Base-by-base conservation (phyloP, 2,888 invertebrate genomes). In the Rugalucina vietnamica region DNA sequence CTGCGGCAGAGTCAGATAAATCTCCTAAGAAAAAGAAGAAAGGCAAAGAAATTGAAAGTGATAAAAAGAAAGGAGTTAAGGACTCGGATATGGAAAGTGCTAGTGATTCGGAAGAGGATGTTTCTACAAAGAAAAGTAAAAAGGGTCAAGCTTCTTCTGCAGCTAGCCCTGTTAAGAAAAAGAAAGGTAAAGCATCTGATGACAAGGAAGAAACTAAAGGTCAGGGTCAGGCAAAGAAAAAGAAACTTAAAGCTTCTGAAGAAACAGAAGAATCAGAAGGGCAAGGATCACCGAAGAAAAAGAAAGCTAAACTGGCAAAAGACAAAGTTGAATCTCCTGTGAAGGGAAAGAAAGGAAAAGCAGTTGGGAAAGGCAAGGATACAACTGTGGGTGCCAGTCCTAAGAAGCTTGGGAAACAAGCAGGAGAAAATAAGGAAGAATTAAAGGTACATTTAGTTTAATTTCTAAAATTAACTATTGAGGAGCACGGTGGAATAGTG, bases 251-350 rank as follows among this genome's bases (percentile, higher is more conserved):
- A 43, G 29, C 29, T 21, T 14, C 12, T 18, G 69, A 60, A 49
- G 54, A 43, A n/a, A 78, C 37, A 43, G 69, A 54, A 21, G 69
- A 36, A 10, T 74, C 50, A 10, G 70, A 79, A 24, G 69, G 37
- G 74, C 39, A 32, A 8, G 57, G 49, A 75, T 75, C 69, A 27
- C 36, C 54, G n/a, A 70, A 81, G 73, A 84, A 84, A 71, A 79
- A 76, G 70, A 80, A 76, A 71, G 43, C 69, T 71, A 82, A 80
- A 43, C 27, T 32, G 27, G 3, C 27, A 24, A 29, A 57, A 27
- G 27, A 57, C 27, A 57, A 57, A 57, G 24, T 24, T 54, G 57
- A 57, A 43, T 43, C 43, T 18, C 43, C 43, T 43, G 43, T 43
- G 43, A 43, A 43, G 18, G 43, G 10, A 12, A 72, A 72, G 70